Percentiles rank a stretch among this genome's conserved stretches.
These are phyloP conservation scores for Perognathus longimembris DNA, from an alignment of 2,113 vertebrate genomes.

Conservation along the genomic window DNA sequence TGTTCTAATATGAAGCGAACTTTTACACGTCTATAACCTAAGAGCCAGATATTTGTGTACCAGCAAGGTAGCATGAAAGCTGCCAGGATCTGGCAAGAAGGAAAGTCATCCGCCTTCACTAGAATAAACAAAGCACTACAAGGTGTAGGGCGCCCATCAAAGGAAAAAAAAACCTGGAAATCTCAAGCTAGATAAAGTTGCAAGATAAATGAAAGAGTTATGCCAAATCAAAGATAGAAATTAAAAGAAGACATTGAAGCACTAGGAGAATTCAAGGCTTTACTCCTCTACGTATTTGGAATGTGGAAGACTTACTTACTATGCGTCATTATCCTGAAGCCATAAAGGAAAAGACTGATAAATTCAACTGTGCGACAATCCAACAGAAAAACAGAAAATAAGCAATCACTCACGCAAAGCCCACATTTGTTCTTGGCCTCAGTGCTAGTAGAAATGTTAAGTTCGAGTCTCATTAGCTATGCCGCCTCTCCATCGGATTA, in stretches of 20 bases:
- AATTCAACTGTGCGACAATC: constrained; percentile 42
- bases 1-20: not conserved
- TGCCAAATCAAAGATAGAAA: not conserved
- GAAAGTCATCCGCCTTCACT: not conserved
- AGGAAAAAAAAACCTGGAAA: not conserved
- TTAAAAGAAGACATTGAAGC: not conserved
- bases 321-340: constrained; percentile 64
- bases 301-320: constrained; percentile 58
- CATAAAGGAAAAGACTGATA: constrained; percentile 64
- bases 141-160: not conserved
- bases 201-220: not conserved
- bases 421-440: not conserved
- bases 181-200: not conserved
- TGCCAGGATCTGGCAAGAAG: not conserved
- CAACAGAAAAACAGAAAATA: constrained; percentile 34
- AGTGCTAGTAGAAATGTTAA: not conserved
- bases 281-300: constrained; percentile 51
- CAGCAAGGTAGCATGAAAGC: not conserved
- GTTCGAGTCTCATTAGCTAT: not conserved
- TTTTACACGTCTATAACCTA: not conserved
- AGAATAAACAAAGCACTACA: not conserved
- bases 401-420: not conserved
- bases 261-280: not conserved
- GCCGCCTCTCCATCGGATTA: not conserved
- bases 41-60: not conserved